Base-by-base conservation (phyloP, 2,113 vertebrate species). In the Etheostoma cragini region DNA sequence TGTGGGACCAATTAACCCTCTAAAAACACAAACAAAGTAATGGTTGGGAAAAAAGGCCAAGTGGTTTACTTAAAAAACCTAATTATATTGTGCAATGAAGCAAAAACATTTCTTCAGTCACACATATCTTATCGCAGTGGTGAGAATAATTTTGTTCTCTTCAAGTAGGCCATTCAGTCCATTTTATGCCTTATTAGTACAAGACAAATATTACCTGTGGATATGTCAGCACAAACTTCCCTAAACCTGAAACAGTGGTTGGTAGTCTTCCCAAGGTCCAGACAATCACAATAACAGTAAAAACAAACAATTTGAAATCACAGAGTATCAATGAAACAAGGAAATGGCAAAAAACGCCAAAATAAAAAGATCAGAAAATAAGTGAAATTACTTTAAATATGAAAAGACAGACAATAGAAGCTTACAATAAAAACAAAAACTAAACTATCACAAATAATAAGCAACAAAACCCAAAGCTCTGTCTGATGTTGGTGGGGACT, bases 1-100 rank as follows among this genome's bases (percentile, higher is more conserved):
- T 85, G 77, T 79, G 81, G 75, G 80, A 82, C 81, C 84, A 92
- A 81, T 89, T 76, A 90, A 75, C 53, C 38, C 53, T 79, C 53
- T n/a, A n/a, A n/a, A 72, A 76, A 86, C 61, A 83, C 11, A 58
- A 78, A 22, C 67, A 56, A 54, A 76, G 76, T 53, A 78, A 88
- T 84, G 69, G 60, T 65, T 4, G 30, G 63, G 45, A 22, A 52
- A 80, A 85, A 86, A 38, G 13, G 58, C 77, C 77, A 82, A 82
- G 22, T 74, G 70, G 65, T 77, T 57, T 50, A 67, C 30, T 72
- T 68, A 26, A 62, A 46, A 42, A 53, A 42, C 8, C 0, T 11
- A 52, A 63, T 64, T 70, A 76, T 69, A 24, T 57, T 47, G 17
- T 30, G 57, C 63, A 65, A 74, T 70, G 26, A 58, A 11, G 42